Evolutionary conservation across 2,113 vertebrate genomes (phyloP), one percentile per base, ranked within the genome.

Genomic region (Piaya cayana): DNA sequence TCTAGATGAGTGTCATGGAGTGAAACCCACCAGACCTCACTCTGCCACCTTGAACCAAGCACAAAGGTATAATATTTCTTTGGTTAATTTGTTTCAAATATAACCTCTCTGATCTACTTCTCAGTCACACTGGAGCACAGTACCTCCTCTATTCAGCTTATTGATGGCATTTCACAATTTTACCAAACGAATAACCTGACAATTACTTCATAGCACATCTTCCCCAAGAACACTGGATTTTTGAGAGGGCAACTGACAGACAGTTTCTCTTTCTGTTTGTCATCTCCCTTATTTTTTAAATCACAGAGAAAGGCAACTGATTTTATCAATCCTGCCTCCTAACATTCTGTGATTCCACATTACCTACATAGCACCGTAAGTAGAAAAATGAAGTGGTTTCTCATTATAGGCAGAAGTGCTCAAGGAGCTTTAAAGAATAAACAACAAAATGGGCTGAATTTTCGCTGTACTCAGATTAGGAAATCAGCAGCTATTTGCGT

Each of bases 91-190:
- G 17, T 79, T 88, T 83, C 82, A 96, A 91, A 89, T 43, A 59
- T 15, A 94, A 94, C 42, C 86, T 68, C 52, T 92, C 81, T 71
- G 88, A 82, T 85, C 86, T 79, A 80, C 47, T 85, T 93, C 70
- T 75, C 68, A 71, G 64, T 67, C 71, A 43, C 16, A 65, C 62
- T 2, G 3, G 69, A 91, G 63, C 42, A 85, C 18, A 39, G 47
- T n/a, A 87, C 21, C 64, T 88, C 36, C 60, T 86, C 25, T 1
- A 78, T 43, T 68, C 78, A 74, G 21, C 29, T 72, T 55, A 93
- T 7, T 81, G 81, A 81, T 1, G n/a, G 25, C 39, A 52, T 39
- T 74, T 70, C 69, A 64, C 43, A 29, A 14, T 37, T 53, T 49
- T 70, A 70, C 64, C 80, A 78, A 70, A n/a, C 88, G 60, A 72